These are phyloP conservation scores for Saccostrea cuccullata DNA, from an alignment of 1,140 invertebrate species.

Conservation along the genomic window DNA sequence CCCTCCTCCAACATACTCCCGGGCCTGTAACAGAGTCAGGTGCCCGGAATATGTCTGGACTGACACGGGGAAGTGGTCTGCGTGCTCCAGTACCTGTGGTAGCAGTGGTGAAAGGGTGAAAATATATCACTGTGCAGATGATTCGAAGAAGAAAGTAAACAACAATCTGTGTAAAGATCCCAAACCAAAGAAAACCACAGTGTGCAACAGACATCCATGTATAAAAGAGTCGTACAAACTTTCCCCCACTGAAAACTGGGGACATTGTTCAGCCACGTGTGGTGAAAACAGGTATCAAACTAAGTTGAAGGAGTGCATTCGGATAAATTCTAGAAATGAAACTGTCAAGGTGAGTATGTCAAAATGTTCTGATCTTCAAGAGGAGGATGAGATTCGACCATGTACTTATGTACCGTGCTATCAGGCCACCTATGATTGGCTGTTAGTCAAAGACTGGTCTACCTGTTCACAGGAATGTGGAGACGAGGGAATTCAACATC, in stretches of 20 bases:
- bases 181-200: background rate
- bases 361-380: background rate
- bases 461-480: constrained; percentile 84
- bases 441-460: constrained; percentile 84
- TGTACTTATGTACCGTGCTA: constrained; percentile 41
- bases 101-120: background rate
- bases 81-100: constrained; percentile 45
- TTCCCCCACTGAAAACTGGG: background rate
- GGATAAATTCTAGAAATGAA: constrained; percentile 17
- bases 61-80: constrained; percentile 35
- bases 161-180: background rate
- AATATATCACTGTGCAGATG: background rate
- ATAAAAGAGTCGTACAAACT: background rate
- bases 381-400: constrained; percentile 29
- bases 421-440: constrained; percentile 73
- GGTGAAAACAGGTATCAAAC: constrained; percentile 4
- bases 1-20: constrained; percentile 22
- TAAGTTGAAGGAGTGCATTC: background rate
- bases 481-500: constrained; percentile 81
- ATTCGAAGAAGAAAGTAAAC: background rate
- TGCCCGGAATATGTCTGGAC: background rate
- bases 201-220: constrained; percentile 10
- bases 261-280: constrained; percentile 16
- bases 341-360: background rate
- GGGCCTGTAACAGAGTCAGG: constrained; percentile 32